Base-by-base conservation (phyloP, 2,888 invertebrate genomes). In the Abrostola tripartita region DNA sequence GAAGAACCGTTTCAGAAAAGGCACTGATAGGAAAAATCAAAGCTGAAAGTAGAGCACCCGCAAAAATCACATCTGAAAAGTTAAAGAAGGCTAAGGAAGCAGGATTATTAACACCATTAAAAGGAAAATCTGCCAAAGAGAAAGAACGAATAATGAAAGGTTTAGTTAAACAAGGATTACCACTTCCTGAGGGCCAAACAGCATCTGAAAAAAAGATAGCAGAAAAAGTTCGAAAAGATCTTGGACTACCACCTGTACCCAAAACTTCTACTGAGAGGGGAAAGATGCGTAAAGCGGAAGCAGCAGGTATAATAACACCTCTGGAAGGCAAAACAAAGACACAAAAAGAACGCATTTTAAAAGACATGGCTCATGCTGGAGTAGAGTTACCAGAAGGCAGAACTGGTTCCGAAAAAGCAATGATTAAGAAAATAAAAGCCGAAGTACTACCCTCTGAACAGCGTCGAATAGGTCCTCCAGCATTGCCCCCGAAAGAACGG, bases 71-170 rank as follows among this genome's bases (percentile, higher is more conserved):
- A 9, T 55, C 75, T 35, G 77, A 63, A 52, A 76, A 71, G 37
- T 53, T 77, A 7, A 36, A 10, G n/a, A 74, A 80, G 64, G 85
- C 71, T 11, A 71, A 58, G 54, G 69, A 47, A 35, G 71, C 71
- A 0, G 71, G 71, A 11, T 50, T 71, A 37, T 52, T 71, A 37
- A 71, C 74, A 35, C 71, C 71, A 37, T 47, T 71, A 7, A n/a
- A 57, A 5, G 70, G 74, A 35, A 71, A 71, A 35, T 6, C 71
- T 5, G 9, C 57, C 5, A 74, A 71, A 36, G 71, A 81, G 24
- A 81, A 82, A 71, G 84, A 82, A 60, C 78, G 61, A 50, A 81
- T 83, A 44, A 85, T 76, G 6, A 77, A 41, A 65, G 75, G 75
- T 5, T 50, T 76, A 44, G 37, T 65, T 11, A 52, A 60, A 24